phyloP scores from a whole-genome alignment of 1,140 invertebrate genomes.

The Bombyx mori region DNA sequence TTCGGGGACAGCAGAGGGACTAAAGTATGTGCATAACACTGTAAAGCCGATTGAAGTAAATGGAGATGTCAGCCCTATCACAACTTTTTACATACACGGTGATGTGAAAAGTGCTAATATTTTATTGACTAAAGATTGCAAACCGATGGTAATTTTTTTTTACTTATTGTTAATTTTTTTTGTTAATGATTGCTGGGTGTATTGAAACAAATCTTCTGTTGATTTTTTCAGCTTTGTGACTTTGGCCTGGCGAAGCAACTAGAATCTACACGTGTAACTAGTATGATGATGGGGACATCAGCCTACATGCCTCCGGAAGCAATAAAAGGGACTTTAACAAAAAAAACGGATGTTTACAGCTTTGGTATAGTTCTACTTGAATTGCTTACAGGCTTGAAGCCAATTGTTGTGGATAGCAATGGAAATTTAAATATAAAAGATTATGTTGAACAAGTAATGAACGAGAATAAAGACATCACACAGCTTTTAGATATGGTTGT shows the following conservation, averaged over 20 bases:
- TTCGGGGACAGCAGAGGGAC: constrained; percentile 73
- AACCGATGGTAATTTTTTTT: constrained; percentile 73
- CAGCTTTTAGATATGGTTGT: constrained; percentile 33
- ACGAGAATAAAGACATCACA: constrained; percentile 28
- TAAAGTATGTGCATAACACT: constrained; percentile 76
- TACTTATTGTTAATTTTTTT: neutral
- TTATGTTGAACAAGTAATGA: constrained; percentile 41
- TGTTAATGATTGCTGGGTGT: no score
- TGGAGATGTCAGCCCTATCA: constrained; percentile 21
- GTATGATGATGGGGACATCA: constrained; percentile 77
- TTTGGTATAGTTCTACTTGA: constrained; percentile 84
- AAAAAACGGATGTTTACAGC: constrained; percentile 83
- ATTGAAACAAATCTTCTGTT: constrained; percentile 4
- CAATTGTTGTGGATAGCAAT: constrained; percentile 63
- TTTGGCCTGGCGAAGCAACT: constrained; percentile 79
- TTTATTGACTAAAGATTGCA: constrained; percentile 74
- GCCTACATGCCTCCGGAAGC: constrained; percentile 86
- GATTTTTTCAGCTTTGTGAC: constrained; percentile 76
- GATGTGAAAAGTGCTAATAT: constrained; percentile 87
- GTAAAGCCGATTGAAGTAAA: constrained; percentile 18
- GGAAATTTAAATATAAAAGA: constrained; percentile 46
- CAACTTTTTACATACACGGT: constrained; percentile 74
- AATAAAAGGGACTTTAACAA: constrained; percentile 77
- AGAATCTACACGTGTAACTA: constrained; percentile 65
- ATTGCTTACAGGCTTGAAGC: constrained; percentile 76